Evolutionary conservation across 1,140 invertebrate genomes (phyloP).

Genomic region (Drosophila repletoides): DNA sequence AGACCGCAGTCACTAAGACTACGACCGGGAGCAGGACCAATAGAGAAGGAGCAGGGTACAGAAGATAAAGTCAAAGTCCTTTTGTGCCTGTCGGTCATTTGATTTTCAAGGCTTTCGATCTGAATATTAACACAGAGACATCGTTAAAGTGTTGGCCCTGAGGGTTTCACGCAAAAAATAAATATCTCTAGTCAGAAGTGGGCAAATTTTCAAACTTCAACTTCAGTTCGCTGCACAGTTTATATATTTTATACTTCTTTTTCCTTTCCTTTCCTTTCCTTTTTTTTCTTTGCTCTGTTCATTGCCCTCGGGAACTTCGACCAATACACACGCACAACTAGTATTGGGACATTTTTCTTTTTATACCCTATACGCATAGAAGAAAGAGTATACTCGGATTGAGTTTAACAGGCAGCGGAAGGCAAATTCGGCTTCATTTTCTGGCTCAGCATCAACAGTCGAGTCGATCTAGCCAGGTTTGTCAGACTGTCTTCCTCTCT

Average conservation of each 20-base stretch:
- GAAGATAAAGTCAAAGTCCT: conserved; percentile 28
- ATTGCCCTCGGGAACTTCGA: conserved; percentile 9
- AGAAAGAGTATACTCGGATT: too few species aligned
- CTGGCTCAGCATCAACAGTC: too few species aligned
- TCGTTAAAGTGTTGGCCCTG: conserved; percentile 24
- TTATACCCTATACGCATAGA: too few species aligned
- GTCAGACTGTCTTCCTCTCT: too few species aligned
- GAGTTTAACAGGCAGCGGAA: too few species aligned
- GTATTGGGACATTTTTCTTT: conserved; percentile 10
- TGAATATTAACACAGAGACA: conserved; percentile 64
- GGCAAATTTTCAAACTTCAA: conserved; percentile 31
- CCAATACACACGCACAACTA: conserved; percentile 17
- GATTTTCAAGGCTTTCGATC: conserved; percentile 53
- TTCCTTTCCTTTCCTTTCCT: background rate
- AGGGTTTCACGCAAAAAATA: conserved; percentile 21
- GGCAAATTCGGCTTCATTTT: too few species aligned
- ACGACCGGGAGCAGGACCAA: background rate
- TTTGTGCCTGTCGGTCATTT: conserved; percentile 33
- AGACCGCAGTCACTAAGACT: background rate
- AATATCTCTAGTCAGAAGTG: conserved; percentile 24
- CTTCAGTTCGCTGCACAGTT: conserved; percentile 7
- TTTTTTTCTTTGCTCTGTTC: background rate
- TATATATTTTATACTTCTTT: conserved; percentile 11
- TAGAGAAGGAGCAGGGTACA: too few species aligned
- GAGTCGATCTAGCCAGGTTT: too few species aligned